Evolutionary conservation across 2,888 invertebrate species (phyloP), one percentile per base, ranked within the genome.

Genomic region (Pardosa pseudoannulata): DNA sequence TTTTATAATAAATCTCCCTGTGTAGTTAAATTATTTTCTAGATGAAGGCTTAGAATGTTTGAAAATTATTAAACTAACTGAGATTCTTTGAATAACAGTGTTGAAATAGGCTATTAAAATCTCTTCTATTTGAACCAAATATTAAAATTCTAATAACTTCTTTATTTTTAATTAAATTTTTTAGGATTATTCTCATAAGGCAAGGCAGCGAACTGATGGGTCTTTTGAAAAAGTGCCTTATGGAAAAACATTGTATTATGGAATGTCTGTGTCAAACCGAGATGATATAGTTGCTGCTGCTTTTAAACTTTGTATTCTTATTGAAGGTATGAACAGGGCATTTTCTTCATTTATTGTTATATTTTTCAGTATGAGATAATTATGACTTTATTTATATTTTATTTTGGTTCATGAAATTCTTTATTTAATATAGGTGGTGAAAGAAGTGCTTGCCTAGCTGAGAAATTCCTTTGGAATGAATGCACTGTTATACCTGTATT

Each of bases 381-480:
- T 36, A 36, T 36, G 36, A 9, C 9, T 36, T 36, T 36, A 7
- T 36, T 7, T 7, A 36, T 7, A 36, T 36, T 36, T 7, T 36
- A 7, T 36, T 7, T 7, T 36, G 9, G 9, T 36, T 36, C 5
- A 7, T 7, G 6, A 36, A 36, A 9, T 36, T 36, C 6, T 36
- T 36, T 36, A 7, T 36, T 36, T 36, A 5, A 36, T 36, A 13
- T 50, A 83, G 83, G 90, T 88, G 91, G 91, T 90, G 89, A 90
- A 36, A 89, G 78, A 50, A 78, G 71, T 50, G 83, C 83, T 5
- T 67, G 71, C 28, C 41, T 76, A 70, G 76, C 76, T n/a, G 76
- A 83, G 41, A 78, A 83, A 41, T 83, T 83, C 32, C 31, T 83
- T 27, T 83, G 76, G 71, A 83, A 83, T 83, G 83, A 83, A 31